Base-by-base conservation (phyloP, 37 sponge, comb jelly and placozoan species). In the Halisarca cf. caerulea region DNA sequence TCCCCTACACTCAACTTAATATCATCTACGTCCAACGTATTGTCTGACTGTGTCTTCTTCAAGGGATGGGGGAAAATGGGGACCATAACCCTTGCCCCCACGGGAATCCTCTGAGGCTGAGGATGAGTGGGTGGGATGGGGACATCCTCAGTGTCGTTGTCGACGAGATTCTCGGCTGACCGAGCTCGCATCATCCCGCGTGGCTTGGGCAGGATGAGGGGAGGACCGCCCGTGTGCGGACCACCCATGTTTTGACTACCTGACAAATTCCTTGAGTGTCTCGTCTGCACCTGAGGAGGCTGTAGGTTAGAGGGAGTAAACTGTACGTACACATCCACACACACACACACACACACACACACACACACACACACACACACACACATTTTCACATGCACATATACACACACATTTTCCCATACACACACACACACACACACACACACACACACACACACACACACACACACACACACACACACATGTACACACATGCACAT, bases 11-110 rank as follows among this genome's bases (percentile, higher is more conserved):
- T 37, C 42, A 24, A 23, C 18, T 25, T 15, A 74, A 40, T 40
- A 21, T 35, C 24, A 44, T 74, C 77, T 3, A 27, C 35, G 1
- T 27, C 69, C 33, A 68, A 30, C 3, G 69, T 32, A 34, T 68
- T 68, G 2, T 37, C 77, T 18, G 77, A 74, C 45, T 40, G 44
- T 41, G 77, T 36, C 45, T 74, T 74, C 77, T 74, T 74, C 42
- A 74, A 21, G 77, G 44, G 43, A 44, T 40, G 15, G 44, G 77
- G 21, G n/a, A 43, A 24, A 2, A 36, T 25, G 1, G 77, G 64
- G 5, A 28, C 44, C 77, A 74, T 40, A 41, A 74, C 24, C 45
- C 42, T 32, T 11, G 42, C 45, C 0, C 77, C 77, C 14, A 37
- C 42, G 17, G 77, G 77, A 20, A 74, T 37, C 42, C 43, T 3